Conservation (phyloP, 2,797 vertebrate species). For the Malurus leucopterus region DNA sequence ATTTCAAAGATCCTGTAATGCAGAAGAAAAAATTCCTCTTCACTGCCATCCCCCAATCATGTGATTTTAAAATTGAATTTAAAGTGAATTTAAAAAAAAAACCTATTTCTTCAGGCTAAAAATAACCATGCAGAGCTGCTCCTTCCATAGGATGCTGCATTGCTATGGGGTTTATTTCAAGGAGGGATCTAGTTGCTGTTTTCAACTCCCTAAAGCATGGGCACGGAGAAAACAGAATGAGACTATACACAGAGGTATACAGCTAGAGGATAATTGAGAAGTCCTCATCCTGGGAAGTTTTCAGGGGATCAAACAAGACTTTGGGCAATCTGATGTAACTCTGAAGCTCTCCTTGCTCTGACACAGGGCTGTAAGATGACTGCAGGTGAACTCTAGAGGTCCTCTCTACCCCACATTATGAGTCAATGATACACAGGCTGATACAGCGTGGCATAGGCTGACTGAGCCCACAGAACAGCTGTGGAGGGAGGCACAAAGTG, state of each 20-base stretch:
- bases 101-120: constrained; percentile 41
- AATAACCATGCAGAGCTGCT: constrained; percentile 30
- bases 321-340: neutral
- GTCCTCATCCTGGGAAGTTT: neutral
- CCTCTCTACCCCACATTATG: fast-evolving
- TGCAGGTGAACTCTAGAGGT: neutral
- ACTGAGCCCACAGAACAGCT: neutral
- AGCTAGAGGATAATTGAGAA: neutral
- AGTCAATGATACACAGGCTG: fast-evolving
- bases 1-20: constrained; percentile 71
- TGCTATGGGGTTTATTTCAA: constrained; percentile 30
- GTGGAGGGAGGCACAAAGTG: neutral
- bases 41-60: neutral
- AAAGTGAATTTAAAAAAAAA: no score
- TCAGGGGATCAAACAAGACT: neutral
- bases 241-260: neutral
- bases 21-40: constrained; percentile 62
- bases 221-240: neutral
- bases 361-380: neutral
- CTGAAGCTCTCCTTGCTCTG: neutral
- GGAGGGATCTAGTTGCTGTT: neutral
- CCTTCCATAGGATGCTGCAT: neutral
- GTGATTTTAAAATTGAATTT: constrained; percentile 58
- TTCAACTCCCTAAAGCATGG: neutral
- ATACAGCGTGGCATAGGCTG: neutral